phyloP scores from a whole-genome alignment of 2,797 vertebrate species.

The Amblyopsis hoosieri region DNA sequence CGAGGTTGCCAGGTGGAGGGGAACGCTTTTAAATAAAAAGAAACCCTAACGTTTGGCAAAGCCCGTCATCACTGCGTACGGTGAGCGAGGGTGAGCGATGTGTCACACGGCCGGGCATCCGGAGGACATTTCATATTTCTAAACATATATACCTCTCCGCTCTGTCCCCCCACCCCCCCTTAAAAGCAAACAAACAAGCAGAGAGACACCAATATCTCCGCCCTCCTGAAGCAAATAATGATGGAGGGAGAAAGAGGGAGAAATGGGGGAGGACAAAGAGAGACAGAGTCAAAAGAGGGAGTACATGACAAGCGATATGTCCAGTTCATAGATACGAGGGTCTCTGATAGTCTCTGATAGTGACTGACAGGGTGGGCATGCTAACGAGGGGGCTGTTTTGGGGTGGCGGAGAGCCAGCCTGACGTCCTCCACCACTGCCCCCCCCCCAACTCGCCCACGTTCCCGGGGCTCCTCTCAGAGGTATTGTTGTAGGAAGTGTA shows the following conservation, averaged over 20 bases:
- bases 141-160: too few species aligned
- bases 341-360: slow-evolving; percentile 4
- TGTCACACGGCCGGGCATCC: too few species aligned
- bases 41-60: too few species aligned
- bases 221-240: too few species aligned
- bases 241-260: slow-evolving; percentile 15
- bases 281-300: not conserved
- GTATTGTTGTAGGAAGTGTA: slow-evolving; percentile 99
- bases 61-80: too few species aligned
- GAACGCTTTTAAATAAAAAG: too few species aligned
- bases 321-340: slow-evolving; percentile 30
- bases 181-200: too few species aligned
- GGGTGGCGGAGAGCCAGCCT: slow-evolving; percentile 21
- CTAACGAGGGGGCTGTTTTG: not conserved
- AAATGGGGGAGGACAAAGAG: slow-evolving; percentile 1
- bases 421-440: slow-evolving; percentile 8
- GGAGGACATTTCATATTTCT: too few species aligned
- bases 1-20: too few species aligned
- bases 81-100: too few species aligned
- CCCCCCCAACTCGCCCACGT: not conserved
- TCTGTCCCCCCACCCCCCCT: too few species aligned
- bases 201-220: too few species aligned
- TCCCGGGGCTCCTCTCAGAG: slow-evolving; percentile 80
- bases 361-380: not conserved
- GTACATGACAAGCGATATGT: slow-evolving; percentile 25